A percentile compares a stretch with the other conserved stretches of the same genome.
These are phyloP conservation scores for Cynoglossus semilaevis DNA, from an alignment of 2,113 vertebrate genomes.

Conservation along the genomic window DNA sequence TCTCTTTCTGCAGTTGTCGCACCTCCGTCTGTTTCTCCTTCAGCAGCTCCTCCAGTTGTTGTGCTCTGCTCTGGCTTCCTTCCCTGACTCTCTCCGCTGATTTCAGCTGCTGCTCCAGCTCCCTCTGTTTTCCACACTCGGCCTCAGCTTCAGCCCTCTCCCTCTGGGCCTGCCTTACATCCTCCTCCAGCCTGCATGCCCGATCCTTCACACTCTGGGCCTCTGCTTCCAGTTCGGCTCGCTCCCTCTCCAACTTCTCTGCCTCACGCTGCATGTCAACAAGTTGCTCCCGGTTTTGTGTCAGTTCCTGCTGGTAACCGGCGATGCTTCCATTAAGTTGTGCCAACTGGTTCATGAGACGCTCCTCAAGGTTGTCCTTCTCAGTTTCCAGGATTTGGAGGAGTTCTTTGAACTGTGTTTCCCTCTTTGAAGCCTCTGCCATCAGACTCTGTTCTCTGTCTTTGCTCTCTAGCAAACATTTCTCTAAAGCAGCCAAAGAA, in stretches of 20 bases:
- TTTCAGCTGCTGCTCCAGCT: slow-evolving; percentile 85
- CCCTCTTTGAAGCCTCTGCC: slow-evolving; percentile 64
- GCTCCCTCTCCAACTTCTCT: slow-evolving; percentile 77
- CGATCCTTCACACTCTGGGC: slow-evolving; percentile 74
- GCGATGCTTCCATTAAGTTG: slow-evolving; percentile 96
- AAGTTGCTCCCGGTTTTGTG: slow-evolving; percentile 77
- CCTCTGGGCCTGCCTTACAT: slow-evolving; percentile 84
- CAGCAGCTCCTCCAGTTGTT: slow-evolving; percentile 92
- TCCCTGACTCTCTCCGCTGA: slow-evolving; percentile 79
- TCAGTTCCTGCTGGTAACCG: slow-evolving; percentile 90
- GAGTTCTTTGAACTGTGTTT: slow-evolving; percentile 76
- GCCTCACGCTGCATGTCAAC: slow-evolving; percentile 72
- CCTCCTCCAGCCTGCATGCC: slow-evolving; percentile 83
- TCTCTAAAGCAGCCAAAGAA: slow-evolving; percentile 50
- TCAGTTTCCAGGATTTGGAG: slow-evolving; percentile 80
- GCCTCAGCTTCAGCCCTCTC: slow-evolving; percentile 78
- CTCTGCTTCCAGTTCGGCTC: slow-evolving; percentile 73
- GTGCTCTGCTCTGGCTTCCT: slow-evolving; percentile 77
- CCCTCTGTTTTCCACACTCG: slow-evolving; percentile 79
- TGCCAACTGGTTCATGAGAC: slow-evolving; percentile 95
- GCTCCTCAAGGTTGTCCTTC: slow-evolving; percentile 95
- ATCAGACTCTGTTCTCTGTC: slow-evolving; percentile 61
- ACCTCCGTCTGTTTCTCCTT: slow-evolving; percentile 94
- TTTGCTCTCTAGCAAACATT: slow-evolving; percentile 57
- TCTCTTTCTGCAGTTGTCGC: slow-evolving; percentile 90